Conservation (phyloP, 2,797 vertebrate species). For the Myotis daubentonii region DNA sequence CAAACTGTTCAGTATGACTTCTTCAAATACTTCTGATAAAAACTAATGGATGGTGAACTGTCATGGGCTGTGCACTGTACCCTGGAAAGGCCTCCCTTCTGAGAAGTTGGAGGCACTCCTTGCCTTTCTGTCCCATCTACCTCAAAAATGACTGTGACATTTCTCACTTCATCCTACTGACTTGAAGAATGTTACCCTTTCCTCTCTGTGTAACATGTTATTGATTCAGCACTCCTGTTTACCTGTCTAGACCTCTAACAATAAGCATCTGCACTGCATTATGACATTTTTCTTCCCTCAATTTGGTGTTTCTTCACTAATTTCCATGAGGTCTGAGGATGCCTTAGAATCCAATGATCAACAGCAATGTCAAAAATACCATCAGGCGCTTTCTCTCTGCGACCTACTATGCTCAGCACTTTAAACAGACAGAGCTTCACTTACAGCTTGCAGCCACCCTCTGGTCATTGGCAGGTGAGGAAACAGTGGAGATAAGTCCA, state of each 20-base stretch:
- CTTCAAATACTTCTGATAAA: constrained; percentile 23
- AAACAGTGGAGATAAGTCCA: not conserved
- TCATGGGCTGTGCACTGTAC: not conserved
- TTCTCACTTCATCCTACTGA: not conserved
- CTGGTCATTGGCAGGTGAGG: not conserved
- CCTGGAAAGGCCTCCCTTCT: not conserved
- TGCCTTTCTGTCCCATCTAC: not conserved
- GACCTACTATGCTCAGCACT: not conserved
- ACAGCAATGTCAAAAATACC: not conserved
- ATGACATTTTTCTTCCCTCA: not conserved
- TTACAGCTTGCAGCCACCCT: not conserved
- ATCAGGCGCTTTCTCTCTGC: not conserved
- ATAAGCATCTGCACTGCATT: not conserved
- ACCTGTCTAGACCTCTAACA: not conserved
- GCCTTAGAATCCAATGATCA: not conserved
- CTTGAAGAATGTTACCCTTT: not conserved
- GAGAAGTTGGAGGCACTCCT: rapidly evolving
- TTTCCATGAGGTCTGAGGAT: not conserved
- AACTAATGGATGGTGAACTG: not conserved
- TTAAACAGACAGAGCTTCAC: not conserved
- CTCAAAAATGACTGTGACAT: not conserved
- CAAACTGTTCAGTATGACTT: not conserved
- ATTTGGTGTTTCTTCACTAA: not conserved
- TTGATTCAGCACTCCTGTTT: not conserved
- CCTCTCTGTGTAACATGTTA: not conserved